A percentile compares a stretch with the other conserved stretches of the same genome.
Conservation (phyloP, 2,113 vertebrate genomes). For the Chionodraco myersi region DNA sequence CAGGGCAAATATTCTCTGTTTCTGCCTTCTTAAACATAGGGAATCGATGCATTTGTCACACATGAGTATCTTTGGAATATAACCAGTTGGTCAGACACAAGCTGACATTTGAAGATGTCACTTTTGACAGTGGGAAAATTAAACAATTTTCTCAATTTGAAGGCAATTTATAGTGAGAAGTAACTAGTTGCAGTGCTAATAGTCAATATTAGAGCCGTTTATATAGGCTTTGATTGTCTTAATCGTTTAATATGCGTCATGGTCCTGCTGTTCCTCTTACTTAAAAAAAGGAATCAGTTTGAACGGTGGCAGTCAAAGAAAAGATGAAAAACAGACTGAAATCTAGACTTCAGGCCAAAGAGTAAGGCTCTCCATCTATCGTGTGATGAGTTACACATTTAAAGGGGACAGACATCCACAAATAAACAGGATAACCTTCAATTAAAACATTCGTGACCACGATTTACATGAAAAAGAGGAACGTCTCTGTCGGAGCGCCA, state of each 20-base stretch:
- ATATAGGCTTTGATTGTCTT: conserved; percentile 29
- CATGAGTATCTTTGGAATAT: neutral
- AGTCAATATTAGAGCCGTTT: neutral
- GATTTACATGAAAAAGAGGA: conserved; percentile 57
- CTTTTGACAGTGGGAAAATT: neutral
- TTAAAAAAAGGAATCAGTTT: conserved; percentile 20
- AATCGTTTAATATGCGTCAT: neutral
- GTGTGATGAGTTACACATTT: conserved; percentile 9
- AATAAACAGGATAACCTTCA: conserved; percentile 38
- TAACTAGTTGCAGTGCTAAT: neutral
- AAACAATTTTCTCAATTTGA: neutral
- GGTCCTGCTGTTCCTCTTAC: neutral
- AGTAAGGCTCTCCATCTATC: conserved; percentile 8
- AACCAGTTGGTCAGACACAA: neutral
- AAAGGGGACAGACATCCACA: conserved; percentile 27
- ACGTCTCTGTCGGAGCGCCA: conserved; percentile 52
- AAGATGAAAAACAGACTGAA: conserved; percentile 19
- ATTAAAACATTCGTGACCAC: conserved; percentile 45
- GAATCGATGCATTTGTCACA: neutral
- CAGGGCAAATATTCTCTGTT: neutral
- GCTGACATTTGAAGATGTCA: neutral
- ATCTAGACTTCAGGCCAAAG: neutral
- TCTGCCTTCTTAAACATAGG: neutral
- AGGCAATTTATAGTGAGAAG: neutral
- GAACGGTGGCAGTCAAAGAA: conserved; percentile 19